Evolutionary conservation across 2,888 invertebrate species (phyloP), one percentile per base, ranked within the genome.

Genomic region (Caenorhabditis sulstoni): DNA sequence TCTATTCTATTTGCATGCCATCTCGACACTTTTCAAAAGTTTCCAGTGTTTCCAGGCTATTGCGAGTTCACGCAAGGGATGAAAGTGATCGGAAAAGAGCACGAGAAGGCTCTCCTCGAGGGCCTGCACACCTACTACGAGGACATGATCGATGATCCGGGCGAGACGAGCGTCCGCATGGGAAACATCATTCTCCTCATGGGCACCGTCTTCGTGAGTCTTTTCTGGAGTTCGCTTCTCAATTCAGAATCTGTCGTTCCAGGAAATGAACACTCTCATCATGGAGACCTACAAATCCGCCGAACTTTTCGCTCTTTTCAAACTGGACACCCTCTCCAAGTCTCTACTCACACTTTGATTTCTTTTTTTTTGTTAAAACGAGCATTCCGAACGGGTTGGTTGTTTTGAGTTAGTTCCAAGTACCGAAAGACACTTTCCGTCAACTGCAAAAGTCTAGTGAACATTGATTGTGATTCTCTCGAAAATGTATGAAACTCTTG

Each of bases 151-250:
- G 49, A 67, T 23, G 49, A 62, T 41, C 35, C 58, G 9, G 53
- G 47, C 3, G 78, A 81, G 12, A 80, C 57, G 23, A 50, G 77
- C 18, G 45, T 66, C 11, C 59, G 83, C 11, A 1, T 81, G 14
- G 83, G 83, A 12, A 83, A 83, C 39, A 16, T 83, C 12, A 71
- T 83, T 0, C 50, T 83, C 7, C 45, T 83, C 5, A 81, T 81
- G 81, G 83, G 83, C 9, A 80, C 81, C 18, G 59, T 83, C 18
- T 83, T 81, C 59, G 83, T 81, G 29, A 66, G 81, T 57, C 23
- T 1, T 65, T 79, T 0, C 66, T 78, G 81, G 78, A 81, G 70
- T 75, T 81, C n/a, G n/a, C n/a, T n/a, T n/a, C n/a, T n/a, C n/a
- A n/a, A n/a, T n/a, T n/a, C n/a, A n/a, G n/a, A n/a, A n/a, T n/a